Conservation (phyloP, 2,113 vertebrate species). For the Hucho hucho region DNA sequence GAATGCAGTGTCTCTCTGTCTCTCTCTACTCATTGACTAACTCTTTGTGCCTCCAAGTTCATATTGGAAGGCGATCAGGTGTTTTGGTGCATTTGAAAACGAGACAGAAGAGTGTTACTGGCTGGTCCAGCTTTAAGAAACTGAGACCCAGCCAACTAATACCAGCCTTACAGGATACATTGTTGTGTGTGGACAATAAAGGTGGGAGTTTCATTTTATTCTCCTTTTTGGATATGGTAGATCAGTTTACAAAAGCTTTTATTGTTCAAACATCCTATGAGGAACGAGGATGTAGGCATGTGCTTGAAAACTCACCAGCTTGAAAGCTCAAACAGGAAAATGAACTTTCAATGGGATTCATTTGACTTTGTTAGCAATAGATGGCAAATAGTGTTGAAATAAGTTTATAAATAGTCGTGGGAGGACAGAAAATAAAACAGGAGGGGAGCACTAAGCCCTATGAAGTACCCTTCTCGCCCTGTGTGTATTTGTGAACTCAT, state of each 20-base stretch:
- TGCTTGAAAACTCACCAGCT: no score
- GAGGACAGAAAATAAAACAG: not conserved
- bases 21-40: not conserved
- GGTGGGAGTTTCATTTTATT: slow-evolving; percentile 18
- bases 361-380: not conserved
- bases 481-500: no score
- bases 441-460: no score
- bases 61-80: slow-evolving; percentile 1
- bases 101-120: slow-evolving; percentile 40
- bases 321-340: not conserved
- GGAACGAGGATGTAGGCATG: not conserved
- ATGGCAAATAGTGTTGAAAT: not conserved
- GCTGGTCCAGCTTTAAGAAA: slow-evolving; percentile 11
- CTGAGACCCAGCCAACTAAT: slow-evolving; percentile 25
- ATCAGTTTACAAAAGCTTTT: slow-evolving; percentile 30
- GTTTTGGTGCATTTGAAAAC: slow-evolving; percentile 8
- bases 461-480: no score
- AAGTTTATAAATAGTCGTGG: not conserved
- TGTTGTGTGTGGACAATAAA: slow-evolving; percentile 28
- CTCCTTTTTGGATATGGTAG: not conserved
- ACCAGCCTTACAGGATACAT: slow-evolving; percentile 59
- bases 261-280: slow-evolving; percentile 23
- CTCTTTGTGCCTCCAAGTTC: not conserved
- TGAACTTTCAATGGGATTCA: not conserved
- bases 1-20: slow-evolving; percentile 1